Evolutionary conservation across 2,113 vertebrate genomes (phyloP), one percentile per base, ranked within the genome.

Genomic region (Scopus umbretta): DNA sequence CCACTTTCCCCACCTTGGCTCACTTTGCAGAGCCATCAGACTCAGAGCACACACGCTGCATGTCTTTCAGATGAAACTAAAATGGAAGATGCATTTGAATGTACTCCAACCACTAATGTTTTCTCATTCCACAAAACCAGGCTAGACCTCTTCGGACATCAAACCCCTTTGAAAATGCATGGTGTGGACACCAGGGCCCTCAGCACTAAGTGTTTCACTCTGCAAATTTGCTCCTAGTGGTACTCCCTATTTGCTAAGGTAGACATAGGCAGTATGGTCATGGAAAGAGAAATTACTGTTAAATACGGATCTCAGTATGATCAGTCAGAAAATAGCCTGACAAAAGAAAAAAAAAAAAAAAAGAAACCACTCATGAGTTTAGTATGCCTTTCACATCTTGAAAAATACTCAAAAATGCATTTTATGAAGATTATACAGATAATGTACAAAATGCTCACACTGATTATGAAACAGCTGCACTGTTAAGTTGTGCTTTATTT

Each of bases 131-230:
- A 75, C 32, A 75, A 89, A 75, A 85, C 22, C 45, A 82, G 13
- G 17, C 7, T 40, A 71, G 62, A 90, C 32, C 52, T 85, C 49
- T 68, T 49, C 0, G 0, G 74, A 79, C 40, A 91, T 40, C 25
- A 88, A 90, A 61, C 10, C 42, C 27, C 40, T 83, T 58, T 72
- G n/a, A 36, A 68, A 85, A 81, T 0, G 1, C 5, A 5, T 5
- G 0, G 32, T 47, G 9, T 43, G 56, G 70, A 75, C 3, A 6
- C 7, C 0, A 0, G 10, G 34, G 25, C 36, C 36, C 73, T 73
- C 53, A 82, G 49, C 36, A 40, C 40, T 17, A 34, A 9, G 15
- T 8, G 14, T 43, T 80, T 25, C 43, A 78, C 27, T 45, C 62
- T 26, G 49, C 16, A 86, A 70, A 90, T 30, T n/a, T 59, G 11